These are phyloP conservation scores for Drosophila sturtevanti DNA, from an alignment of 1,140 invertebrate species.

Conservation along the genomic window DNA sequence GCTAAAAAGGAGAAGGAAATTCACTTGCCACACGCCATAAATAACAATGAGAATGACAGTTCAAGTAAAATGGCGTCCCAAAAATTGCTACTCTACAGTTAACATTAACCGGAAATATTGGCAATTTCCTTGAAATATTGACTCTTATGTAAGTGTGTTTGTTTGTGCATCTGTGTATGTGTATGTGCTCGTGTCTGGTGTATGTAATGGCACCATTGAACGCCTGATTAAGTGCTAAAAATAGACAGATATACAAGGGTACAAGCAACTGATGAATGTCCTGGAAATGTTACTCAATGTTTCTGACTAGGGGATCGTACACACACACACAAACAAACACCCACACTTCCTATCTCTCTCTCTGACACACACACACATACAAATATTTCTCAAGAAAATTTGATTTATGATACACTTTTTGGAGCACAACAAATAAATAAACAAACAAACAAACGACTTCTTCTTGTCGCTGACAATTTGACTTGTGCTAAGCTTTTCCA, in stretches of 20 bases:
- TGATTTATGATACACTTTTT: slow-evolving; percentile 69
- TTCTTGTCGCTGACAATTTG: slow-evolving; percentile 62
- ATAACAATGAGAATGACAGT: slow-evolving; percentile 50
- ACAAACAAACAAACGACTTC: slow-evolving; percentile 56
- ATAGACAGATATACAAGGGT: slow-evolving; percentile 60
- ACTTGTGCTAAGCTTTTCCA: slow-evolving; percentile 44
- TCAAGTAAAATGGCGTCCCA: slow-evolving; percentile 18
- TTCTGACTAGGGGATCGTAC: not conserved
- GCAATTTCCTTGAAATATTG: slow-evolving; percentile 76
- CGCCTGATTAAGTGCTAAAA: slow-evolving; percentile 78
- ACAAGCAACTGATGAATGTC: slow-evolving; percentile 43
- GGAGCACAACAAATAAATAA: slow-evolving; percentile 26
- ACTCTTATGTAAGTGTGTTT: slow-evolving; percentile 10
- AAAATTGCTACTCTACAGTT: slow-evolving; percentile 39
- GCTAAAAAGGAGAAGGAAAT: not conserved
- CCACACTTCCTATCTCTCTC: no score
- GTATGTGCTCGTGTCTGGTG: slow-evolving; percentile 16
- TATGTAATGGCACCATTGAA: slow-evolving; percentile 60
- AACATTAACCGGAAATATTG: slow-evolving; percentile 78
- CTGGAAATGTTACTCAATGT: slow-evolving; percentile 25
- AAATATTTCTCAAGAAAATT: slow-evolving; percentile 38
- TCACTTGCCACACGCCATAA: slow-evolving; percentile 37
- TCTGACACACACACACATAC: not conserved
- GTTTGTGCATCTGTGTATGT: not conserved
- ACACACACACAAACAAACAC: not conserved